phyloP scores from a whole-genome alignment of 2,888 invertebrate species.

The Acrobasis suavella region DNA sequence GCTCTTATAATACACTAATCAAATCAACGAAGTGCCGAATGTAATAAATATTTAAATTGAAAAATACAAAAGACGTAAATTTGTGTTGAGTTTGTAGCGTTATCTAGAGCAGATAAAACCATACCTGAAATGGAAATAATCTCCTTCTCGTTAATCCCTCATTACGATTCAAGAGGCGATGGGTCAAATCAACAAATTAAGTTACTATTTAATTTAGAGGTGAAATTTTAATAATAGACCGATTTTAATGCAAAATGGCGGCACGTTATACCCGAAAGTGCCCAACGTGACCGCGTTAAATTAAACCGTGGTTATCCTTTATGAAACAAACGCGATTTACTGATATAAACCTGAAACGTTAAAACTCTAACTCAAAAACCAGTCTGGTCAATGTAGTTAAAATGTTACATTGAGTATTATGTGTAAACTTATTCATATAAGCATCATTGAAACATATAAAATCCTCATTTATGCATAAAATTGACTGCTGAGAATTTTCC shows the following conservation, averaged over 20 bases:
- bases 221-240: constrained; percentile 43
- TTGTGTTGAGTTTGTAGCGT: background rate
- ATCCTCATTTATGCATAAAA: too few relatives aligned
- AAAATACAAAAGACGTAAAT: too few relatives aligned
- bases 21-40: too few relatives aligned
- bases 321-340: constrained; percentile 35
- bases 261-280: constrained; percentile 35
- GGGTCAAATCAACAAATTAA: constrained; percentile 5
- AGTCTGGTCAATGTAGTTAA: background rate
- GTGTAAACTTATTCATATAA: background rate
- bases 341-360: constrained; percentile 8
- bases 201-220: constrained; percentile 21
- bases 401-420: background rate
- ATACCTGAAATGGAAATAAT: background rate
- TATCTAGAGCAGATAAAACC: background rate
- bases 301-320: constrained; percentile 38
- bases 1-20: too few relatives aligned
- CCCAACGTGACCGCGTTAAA: constrained; percentile 33
- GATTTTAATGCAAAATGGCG: constrained; percentile 40
- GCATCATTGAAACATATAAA: too few relatives aligned
- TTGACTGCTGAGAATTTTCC: too few relatives aligned
- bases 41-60: too few relatives aligned
- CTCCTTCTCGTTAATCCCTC: background rate
- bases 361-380: too few relatives aligned
- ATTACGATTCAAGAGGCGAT: constrained; percentile 5